Evolutionary conservation across 2,797 vertebrate genomes (phyloP), one percentile per base, ranked within the genome.

Genomic region (Acrocephalus scirpaceus): DNA sequence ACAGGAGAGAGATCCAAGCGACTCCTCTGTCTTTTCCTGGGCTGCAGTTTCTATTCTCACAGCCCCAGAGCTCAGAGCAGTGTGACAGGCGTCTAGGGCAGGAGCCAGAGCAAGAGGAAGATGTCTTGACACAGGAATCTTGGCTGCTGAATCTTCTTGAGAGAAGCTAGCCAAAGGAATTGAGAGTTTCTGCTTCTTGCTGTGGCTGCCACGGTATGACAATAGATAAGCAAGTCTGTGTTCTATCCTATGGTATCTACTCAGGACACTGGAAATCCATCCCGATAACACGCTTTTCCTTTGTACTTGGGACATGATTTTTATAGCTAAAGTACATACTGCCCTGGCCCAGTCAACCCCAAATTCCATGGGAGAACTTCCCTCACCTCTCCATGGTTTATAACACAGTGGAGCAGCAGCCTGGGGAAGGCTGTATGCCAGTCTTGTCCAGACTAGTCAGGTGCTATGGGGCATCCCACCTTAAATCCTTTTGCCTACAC

Each of bases 1-100:
- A 0, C 19, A 19, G 44, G 47, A 65, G 50, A 38, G 2, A 8
- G 54, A 62, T 56, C 26, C n/a, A 51, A 25, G 44, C 0, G 1
- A 13, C 29, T 60, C 9, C 8, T 54, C 73, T 71, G 61, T 45
- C 60, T 30, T 54, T 51, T 47, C 14, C 57, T 40, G 16, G 15
- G 36, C 80, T 71, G 54, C 17, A 19, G 34, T 76, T 86, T 58
- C 60, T 88, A 32, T 57, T 42, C 50, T 77, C 25, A 14, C 38
- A 81, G 47, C n/a, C 5, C 0, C 64, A 71, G 76, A 86, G 42
- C 70, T 50, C 83, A 10, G 4, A 7, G 73, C 7, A 6, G 13
- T 15, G 67, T 47, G 47, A 51, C 74, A 78, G 51, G 29, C 14
- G 2, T 48, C 73, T 26, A 38, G 70, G 65, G 42, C 32, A 77